A percentile compares a stretch with the other conserved stretches of the same genome.
Conservation (phyloP, 2,888 invertebrate genomes). For the Limnephilus auricula region DNA sequence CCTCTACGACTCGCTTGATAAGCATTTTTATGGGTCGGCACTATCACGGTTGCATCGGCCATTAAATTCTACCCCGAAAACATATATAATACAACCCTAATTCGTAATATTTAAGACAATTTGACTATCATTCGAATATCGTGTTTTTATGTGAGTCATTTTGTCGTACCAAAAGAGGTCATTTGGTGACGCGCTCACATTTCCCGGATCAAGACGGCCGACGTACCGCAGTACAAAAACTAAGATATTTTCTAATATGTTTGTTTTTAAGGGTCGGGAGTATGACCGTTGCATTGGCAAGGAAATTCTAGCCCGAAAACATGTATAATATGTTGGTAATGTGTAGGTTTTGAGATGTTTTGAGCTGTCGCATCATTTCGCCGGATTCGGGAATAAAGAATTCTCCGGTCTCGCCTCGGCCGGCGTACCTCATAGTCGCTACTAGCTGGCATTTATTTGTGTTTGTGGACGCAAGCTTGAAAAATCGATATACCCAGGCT, state of each 20-base stretch:
- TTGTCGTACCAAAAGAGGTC: constrained; percentile 29
- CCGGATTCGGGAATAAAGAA: constrained; percentile 51
- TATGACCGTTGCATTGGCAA: constrained; percentile 40
- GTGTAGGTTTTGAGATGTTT: constrained; percentile 9
- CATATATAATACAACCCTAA: background rate
- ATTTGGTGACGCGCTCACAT: constrained; percentile 30
- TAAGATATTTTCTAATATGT: background rate
- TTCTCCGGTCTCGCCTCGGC: background rate
- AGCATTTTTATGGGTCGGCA: background rate
- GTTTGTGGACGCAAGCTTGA: constrained; percentile 52
- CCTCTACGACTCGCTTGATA: background rate
- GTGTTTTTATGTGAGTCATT: constrained; percentile 18
- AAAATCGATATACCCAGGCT: constrained; percentile 56
- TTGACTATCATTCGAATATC: constrained; percentile 9
- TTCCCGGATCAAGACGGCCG: background rate
- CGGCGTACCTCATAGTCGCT: background rate
- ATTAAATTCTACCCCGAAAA: constrained; percentile 12
- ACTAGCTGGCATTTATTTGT: constrained; percentile 53
- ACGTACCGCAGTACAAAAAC: background rate
- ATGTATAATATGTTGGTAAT: constrained; percentile 52
- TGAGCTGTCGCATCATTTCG: constrained; percentile 44
- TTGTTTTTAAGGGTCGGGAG: background rate
- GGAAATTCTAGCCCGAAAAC: constrained; percentile 56
- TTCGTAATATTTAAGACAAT: background rate
- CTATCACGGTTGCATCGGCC: background rate